These are phyloP conservation scores for Portunus trituberculatus DNA, from an alignment of 1,140 invertebrate genomes.

Conservation along the genomic window DNA sequence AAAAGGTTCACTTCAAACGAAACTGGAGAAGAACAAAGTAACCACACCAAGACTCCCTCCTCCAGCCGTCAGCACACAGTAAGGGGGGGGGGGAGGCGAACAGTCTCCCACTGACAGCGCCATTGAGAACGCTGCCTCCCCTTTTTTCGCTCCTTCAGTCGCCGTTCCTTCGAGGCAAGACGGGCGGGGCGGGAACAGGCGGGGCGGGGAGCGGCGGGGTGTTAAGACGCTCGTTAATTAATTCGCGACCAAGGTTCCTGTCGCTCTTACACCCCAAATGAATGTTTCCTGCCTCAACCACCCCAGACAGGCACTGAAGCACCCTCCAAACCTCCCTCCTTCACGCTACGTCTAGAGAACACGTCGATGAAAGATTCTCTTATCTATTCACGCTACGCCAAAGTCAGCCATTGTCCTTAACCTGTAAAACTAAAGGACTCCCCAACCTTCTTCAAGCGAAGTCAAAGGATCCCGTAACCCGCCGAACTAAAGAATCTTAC, in stretches of 20 bases:
- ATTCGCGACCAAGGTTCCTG: not conserved
- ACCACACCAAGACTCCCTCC: too few species aligned
- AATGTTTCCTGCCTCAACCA: not conserved
- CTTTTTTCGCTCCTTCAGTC: not conserved
- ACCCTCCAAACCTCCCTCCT: not conserved
- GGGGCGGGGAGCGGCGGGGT: not conserved
- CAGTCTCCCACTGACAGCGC: not conserved
- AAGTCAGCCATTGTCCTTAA: too few species aligned
- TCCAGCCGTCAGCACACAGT: too few species aligned
- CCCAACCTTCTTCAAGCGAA: too few species aligned
- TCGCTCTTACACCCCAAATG: not conserved
- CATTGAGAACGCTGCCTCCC: not conserved
- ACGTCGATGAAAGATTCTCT: too few species aligned
- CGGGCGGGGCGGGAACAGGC: not conserved
- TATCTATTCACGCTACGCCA: too few species aligned
- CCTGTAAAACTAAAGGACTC: not conserved
- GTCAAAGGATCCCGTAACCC: too few species aligned
- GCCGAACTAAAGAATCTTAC: too few species aligned
- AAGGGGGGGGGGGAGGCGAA: too few species aligned
- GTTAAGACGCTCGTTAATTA: constrained; percentile 3
- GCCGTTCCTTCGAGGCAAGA: not conserved
- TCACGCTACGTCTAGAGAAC: too few species aligned
- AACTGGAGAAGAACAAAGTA: too few species aligned
- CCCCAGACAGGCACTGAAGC: not conserved
- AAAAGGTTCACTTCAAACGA: too few species aligned